A percentile compares a stretch with the other conserved stretches of the same genome.
Evolutionary conservation across 1,140 invertebrate species (phyloP).

Genomic region (Melipona quadrifasciata): DNA sequence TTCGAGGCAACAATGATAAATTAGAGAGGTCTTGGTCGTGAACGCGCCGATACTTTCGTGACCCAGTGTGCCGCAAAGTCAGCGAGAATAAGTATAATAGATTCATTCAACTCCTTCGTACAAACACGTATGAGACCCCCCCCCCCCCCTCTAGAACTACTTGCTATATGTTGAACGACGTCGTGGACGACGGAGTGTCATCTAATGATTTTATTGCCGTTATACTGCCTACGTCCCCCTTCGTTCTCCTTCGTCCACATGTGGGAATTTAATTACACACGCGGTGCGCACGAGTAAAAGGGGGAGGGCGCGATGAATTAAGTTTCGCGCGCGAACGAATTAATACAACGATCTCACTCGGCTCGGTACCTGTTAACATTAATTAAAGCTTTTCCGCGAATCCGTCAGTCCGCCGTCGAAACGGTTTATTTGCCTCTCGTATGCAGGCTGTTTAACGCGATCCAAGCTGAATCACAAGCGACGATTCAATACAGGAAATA

Average conservation of each 20-base stretch:
- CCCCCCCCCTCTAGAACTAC: constrained; percentile 63
- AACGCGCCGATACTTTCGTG: not conserved
- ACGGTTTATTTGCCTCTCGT: not conserved
- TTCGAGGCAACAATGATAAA: not conserved
- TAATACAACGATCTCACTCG: not conserved
- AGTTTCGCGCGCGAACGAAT: not conserved
- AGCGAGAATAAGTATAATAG: constrained; percentile 40
- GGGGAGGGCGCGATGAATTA: not conserved
- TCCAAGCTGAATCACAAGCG: too few species aligned
- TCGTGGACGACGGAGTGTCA: constrained; percentile 52
- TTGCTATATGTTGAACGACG: constrained; percentile 67
- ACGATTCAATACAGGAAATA: too few species aligned
- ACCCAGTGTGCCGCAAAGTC: constrained; percentile 34
- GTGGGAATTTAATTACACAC: constrained; percentile 19
- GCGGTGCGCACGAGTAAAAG: not conserved
- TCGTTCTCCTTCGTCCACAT: not conserved
- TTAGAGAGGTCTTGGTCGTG: not conserved
- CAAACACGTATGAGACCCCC: too few species aligned
- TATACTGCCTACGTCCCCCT: not conserved
- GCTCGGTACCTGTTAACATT: not conserved
- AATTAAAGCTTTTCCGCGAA: not conserved
- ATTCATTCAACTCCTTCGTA: constrained; percentile 62
- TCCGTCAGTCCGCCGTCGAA: accelerated
- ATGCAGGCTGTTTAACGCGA: too few species aligned
- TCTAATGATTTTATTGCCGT: constrained; percentile 47